phyloP scores from a whole-genome alignment of 1,140 invertebrate genomes.

The Drosophila sp. region DNA sequence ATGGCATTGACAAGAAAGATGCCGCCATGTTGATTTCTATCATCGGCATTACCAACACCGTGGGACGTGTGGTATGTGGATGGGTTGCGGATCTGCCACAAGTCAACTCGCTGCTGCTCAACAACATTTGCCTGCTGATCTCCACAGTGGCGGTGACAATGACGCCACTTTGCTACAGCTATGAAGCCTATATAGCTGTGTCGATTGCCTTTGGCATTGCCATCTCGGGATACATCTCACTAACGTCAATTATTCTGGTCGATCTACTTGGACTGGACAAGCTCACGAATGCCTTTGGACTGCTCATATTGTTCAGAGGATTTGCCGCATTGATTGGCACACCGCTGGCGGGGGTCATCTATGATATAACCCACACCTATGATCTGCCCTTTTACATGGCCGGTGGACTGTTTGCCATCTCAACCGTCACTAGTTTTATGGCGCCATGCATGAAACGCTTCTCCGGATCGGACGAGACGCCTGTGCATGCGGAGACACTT shows the following conservation, averaged over 20 bases:
- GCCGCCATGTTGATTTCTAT: constrained; percentile 96
- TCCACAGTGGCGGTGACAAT: constrained; percentile 93
- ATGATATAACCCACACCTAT: constrained; percentile 94
- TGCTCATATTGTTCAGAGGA: constrained; percentile 97
- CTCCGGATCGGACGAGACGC: constrained; percentile 84
- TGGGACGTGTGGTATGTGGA: constrained; percentile 94
- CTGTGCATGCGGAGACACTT: constrained; percentile 89
- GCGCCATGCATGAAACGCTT: constrained; percentile 90
- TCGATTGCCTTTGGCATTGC: constrained; percentile 97
- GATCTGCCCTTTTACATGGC: constrained; percentile 96
- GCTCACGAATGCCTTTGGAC: constrained; percentile 97
- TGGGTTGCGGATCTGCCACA: constrained; percentile 93
- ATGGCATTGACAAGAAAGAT: constrained; percentile 89
- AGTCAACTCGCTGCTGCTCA: constrained; percentile 96
- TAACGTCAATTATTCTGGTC: constrained; percentile 98
- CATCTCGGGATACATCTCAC: constrained; percentile 97
- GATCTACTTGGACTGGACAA: constrained; percentile 97
- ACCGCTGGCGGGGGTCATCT: constrained; percentile 93
- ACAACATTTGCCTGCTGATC: constrained; percentile 96
- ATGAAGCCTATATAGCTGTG: constrained; percentile 91
- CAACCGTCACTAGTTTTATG: constrained; percentile 93
- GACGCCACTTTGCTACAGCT: constrained; percentile 93
- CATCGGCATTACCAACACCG: constrained; percentile 97
- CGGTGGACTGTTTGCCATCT: constrained; percentile 93
- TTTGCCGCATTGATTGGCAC: constrained; percentile 94